These are phyloP conservation scores for Phthorimaea operculella DNA, from an alignment of 1,140 invertebrate genomes.

Conservation along the genomic window DNA sequence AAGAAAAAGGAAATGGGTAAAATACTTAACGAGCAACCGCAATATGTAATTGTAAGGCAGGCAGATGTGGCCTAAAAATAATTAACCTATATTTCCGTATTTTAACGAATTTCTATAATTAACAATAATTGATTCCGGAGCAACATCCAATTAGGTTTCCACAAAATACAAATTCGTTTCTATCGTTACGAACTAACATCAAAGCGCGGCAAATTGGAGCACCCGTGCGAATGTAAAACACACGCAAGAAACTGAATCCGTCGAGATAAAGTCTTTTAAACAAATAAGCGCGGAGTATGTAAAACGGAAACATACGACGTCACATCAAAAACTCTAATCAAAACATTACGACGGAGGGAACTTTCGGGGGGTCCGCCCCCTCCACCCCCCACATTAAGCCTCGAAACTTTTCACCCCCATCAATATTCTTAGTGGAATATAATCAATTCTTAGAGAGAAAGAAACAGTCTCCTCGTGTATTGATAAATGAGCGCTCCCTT, in stretches of 20 bases:
- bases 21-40: too few relatives aligned
- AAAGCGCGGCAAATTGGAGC: background rate
- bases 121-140: too few relatives aligned
- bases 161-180: too few relatives aligned
- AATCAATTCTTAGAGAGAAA: slow-evolving; percentile 63
- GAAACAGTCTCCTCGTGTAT: slow-evolving; percentile 62
- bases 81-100: too few relatives aligned
- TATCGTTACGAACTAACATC: background rate
- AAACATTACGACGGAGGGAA: slow-evolving; percentile 28
- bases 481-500: slow-evolving; percentile 65
- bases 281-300: slow-evolving; percentile 10
- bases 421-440: slow-evolving; percentile 60
- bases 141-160: too few relatives aligned
- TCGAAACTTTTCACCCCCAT: slow-evolving; percentile 33
- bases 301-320: slow-evolving; percentile 16
- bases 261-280: background rate
- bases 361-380: slow-evolving; percentile 9
- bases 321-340: slow-evolving; percentile 55
- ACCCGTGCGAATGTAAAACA: background rate
- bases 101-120: too few relatives aligned
- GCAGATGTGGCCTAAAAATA: too few relatives aligned
- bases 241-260: background rate
- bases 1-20: too few relatives aligned
- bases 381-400: slow-evolving; percentile 22
- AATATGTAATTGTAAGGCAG: too few relatives aligned